These are phyloP conservation scores for Glossosoma conforme DNA, from an alignment of 1,140 invertebrate genomes.

Conservation along the genomic window DNA sequence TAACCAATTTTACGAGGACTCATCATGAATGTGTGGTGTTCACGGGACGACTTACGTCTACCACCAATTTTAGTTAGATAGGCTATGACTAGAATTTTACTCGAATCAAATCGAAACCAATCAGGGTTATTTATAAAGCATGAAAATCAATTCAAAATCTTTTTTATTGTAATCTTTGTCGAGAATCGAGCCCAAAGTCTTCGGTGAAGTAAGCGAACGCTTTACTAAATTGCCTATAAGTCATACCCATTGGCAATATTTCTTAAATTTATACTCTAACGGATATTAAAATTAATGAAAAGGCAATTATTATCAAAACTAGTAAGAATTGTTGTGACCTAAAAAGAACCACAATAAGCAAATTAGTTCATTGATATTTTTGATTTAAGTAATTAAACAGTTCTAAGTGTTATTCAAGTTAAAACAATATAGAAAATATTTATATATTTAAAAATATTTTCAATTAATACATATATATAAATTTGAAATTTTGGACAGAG, in stretches of 20 bases:
- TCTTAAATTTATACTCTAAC: not conserved
- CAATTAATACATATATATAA: not conserved
- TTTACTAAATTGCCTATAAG: too few species aligned
- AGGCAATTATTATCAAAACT: not conserved
- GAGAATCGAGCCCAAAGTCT: too few species aligned
- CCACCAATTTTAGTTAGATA: too few species aligned
- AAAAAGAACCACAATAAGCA: not conserved
- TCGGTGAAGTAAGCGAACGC: too few species aligned
- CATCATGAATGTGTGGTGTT: too few species aligned
- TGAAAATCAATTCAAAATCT: too few species aligned
- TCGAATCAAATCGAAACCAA: too few species aligned
- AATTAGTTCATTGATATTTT: not conserved
- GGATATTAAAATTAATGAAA: not conserved
- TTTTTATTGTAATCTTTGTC: too few species aligned
- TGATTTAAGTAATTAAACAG: not conserved
- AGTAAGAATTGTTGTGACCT: not conserved
- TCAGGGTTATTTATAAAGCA: too few species aligned
- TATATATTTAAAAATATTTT: not conserved
- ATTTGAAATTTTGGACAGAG: slow-evolving; percentile 38
- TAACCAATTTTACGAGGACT: too few species aligned
- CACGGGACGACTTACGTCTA: too few species aligned
- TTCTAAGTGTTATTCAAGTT: not conserved
- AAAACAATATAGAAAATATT: not conserved
- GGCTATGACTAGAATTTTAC: too few species aligned
- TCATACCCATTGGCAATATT: not conserved